Base-by-base conservation (phyloP, 2,888 invertebrate genomes). In the Caenorhabditis japonica region DNA sequence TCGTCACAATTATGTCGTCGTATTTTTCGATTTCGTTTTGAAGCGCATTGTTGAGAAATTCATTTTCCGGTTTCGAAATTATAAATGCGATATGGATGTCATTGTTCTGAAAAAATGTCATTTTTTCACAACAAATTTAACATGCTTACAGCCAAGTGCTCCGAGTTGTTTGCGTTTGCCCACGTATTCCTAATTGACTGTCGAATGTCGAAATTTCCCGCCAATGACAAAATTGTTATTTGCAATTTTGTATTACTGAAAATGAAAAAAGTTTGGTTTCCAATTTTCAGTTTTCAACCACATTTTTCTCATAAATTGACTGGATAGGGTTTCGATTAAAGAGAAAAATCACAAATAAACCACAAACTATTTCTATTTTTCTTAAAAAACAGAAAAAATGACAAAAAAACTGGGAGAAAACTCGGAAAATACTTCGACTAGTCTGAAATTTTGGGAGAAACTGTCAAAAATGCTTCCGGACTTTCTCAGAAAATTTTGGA, bases 141-240 rank as follows among this genome's bases (percentile, higher is more conserved):
- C 3, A 15, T 17, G 17, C 46, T 13, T 23, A 69, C 69, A 12
- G 27, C 60, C 13, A 72, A 30, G 34, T 60, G 43, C 4, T 41
- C 53, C 13, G 66, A 60, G 19, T 60, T 55, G 10, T 66, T 66
- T 8, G 71, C 33, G 38, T 60, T 69, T 3, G 76, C 78, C 76
- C 76, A 79, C 2, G 76, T 71, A 4, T 71, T 47, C 25, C 78
- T 47, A 23, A 79, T 79, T n/a, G 69, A 71, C 30, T 74, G 61
- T 17, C 78, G 61, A n/a, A 75, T 56, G 8, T 70, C 70, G 27
- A 68, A 62, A 34, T 71, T 75, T 7, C 56, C 49, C 19, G 58
- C 70, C 15, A 60, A 59, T 10, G 75, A 73, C 4, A 77, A 46
- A 15, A 78, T 61, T 12, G 66, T 74, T 25, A 72, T 56, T 41